Conservation (phyloP, 2,888 invertebrate species). For the Ochropleura plecta region DNA sequence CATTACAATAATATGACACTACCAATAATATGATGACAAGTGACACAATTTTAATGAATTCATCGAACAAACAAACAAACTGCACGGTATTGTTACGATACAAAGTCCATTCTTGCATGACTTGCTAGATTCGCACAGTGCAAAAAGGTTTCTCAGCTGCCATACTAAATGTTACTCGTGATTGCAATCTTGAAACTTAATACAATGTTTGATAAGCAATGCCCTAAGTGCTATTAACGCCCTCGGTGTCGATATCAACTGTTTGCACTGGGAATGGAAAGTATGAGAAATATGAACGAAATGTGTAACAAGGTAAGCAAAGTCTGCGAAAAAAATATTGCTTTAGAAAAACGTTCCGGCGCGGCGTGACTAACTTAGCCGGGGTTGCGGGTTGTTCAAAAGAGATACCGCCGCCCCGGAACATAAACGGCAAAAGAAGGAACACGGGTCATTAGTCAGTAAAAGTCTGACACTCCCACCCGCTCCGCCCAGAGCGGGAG, state of each 20-base stretch:
- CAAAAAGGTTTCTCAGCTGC: conserved; percentile 13
- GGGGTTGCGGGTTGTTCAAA: too few relatives aligned
- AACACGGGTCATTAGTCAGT: too few relatives aligned
- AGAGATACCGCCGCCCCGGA: too few relatives aligned
- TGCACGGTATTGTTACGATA: neutral
- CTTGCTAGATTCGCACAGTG: neutral
- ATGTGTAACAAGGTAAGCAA: neutral
- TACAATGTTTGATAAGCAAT: conserved; percentile 64
- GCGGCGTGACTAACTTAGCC: neutral
- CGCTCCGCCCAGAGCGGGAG: too few relatives aligned
- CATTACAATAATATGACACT: neutral
- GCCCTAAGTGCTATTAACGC: conserved; percentile 54
- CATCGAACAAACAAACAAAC: neutral
- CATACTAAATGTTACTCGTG: conserved; percentile 21
- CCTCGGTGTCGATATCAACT: conserved; percentile 58
- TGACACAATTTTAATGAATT: neutral
- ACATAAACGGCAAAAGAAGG: too few relatives aligned
- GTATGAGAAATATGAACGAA: conserved; percentile 9
- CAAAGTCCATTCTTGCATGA: neutral
- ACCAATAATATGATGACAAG: neutral
- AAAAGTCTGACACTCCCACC: too few relatives aligned
- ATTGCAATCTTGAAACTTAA: conserved; percentile 60
- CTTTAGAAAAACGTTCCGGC: neutral
- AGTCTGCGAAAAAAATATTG: neutral
- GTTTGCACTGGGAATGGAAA: conserved; percentile 55